Evolutionary conservation across 2,113 vertebrate species (phyloP), one percentile per base, ranked within the genome.

Genomic region (Murina feae): DNA sequence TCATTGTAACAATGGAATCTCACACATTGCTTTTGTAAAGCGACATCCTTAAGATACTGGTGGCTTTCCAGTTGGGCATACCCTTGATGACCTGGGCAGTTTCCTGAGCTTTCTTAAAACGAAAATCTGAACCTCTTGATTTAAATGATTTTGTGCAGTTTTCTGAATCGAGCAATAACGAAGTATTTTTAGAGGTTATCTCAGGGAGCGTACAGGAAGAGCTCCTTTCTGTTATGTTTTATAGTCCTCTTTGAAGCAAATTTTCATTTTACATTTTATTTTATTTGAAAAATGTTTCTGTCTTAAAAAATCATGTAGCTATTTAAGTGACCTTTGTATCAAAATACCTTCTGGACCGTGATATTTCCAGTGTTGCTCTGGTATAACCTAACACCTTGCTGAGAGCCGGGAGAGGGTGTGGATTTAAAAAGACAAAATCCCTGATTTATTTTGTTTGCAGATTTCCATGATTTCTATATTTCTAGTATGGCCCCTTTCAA

Each of bases 231-330:
- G 1, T 74, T 85, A 65, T 39, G 78, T 95, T 87, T 89, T 63
- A 47, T 9, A 63, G 30, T 3, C 66, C 86, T 89, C 68, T 82
- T 89, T 63, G 44, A 66, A 68, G 9, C 23, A 91, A 2, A 84
- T 32, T 91, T 94, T 94, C 84, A 81, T 91, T 92, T 95, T 25
- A 60, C 1, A 11, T 89, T 92, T 7, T 32, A 44, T 86, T 90
- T 87, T 69, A 71, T 89, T 89, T 92, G 51, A 72, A 83, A 78
- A 83, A 66, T 53, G 10, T 21, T 80, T 74, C 80, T 84, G 7
- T 58, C 11, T 74, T 88, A 87, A 90, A 88, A 85, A 72, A 58
- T 83, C n/a, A 79, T 30, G 28, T 58, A 83, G 42, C 32, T 63
- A 68, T 44, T 87, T 84, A 79, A 83, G 32, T 87, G 20, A 71